A percentile compares a stretch with the other conserved stretches of the same genome.
These are phyloP conservation scores for Xenopus laevis DNA, from an alignment of 2,113 vertebrate species.

Conservation along the genomic window DNA sequence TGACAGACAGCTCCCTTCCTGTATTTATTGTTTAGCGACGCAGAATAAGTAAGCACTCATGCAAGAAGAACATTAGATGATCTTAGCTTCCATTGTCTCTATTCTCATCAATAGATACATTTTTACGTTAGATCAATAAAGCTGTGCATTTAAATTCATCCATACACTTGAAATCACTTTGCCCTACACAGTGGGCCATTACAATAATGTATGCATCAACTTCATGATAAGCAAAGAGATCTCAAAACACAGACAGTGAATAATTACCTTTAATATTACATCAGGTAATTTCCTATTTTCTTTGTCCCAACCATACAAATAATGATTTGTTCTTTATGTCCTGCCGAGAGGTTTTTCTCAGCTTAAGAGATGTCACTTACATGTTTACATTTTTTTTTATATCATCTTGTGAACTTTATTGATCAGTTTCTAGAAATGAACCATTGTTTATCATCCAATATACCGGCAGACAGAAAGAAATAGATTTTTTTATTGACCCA, in stretches of 20 bases:
- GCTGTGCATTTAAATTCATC: background rate
- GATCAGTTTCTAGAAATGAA: constrained; percentile 19
- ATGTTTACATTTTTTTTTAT: constrained; percentile 15
- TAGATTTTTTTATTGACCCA: constrained; percentile 22
- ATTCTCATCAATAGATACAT: background rate
- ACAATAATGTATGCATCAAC: background rate
- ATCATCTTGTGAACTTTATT: constrained; percentile 31
- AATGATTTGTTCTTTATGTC: constrained; percentile 16
- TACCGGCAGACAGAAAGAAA: constrained; percentile 21
- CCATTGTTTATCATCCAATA: constrained; percentile 30
- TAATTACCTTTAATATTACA: background rate
- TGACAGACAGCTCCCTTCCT: background rate
- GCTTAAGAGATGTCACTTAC: constrained; percentile 23
- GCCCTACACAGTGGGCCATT: background rate
- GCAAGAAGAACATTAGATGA: background rate
- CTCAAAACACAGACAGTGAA: background rate
- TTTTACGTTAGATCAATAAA: background rate
- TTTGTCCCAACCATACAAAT: constrained; percentile 7
- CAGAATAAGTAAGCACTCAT: background rate
- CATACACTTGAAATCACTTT: background rate
- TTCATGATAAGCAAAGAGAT: background rate
- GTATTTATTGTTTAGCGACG: background rate
- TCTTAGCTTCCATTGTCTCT: background rate
- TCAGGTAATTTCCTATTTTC: constrained; percentile 10
- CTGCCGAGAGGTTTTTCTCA: constrained; percentile 12